Conservation (phyloP, 2,797 vertebrate genomes). For the Sebastes melanostomus region DNA sequence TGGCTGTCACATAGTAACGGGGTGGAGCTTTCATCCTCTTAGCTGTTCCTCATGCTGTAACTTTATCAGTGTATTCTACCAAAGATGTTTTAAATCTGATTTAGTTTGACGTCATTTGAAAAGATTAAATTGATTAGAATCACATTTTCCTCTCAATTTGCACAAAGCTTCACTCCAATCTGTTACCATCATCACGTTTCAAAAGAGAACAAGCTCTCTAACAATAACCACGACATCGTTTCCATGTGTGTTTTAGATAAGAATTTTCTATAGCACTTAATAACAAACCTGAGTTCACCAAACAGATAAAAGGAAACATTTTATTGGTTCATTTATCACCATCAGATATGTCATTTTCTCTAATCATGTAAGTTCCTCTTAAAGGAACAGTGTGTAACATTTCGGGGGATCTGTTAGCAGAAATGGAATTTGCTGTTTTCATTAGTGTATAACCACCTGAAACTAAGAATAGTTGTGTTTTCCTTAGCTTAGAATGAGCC, state of each 20-base stretch:
- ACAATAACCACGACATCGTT: not conserved
- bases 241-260: constrained; percentile 31
- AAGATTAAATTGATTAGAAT: not conserved
- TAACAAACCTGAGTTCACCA: not conserved
- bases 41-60: not conserved
- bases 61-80: constrained; percentile 2
- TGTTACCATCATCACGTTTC: not conserved
- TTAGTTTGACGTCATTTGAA: not conserved
- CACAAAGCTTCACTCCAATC: not conserved
- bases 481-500: too few species aligned
- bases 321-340: constrained; percentile 20
- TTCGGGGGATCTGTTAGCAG: too few species aligned
- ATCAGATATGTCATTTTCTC: not conserved
- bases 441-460: too few species aligned
- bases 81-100: not conserved
- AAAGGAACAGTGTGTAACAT: too few species aligned
- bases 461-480: too few species aligned
- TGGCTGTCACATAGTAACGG: constrained; percentile 69
- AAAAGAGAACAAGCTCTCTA: not conserved
- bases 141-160: not conserved
- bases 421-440: too few species aligned
- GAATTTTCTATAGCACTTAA: not conserved
- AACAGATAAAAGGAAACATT: not conserved
- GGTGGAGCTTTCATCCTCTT: constrained; percentile 44
- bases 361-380: not conserved